Conservation (phyloP, 2,888 invertebrate genomes). For the Epistrophe eligans region DNA sequence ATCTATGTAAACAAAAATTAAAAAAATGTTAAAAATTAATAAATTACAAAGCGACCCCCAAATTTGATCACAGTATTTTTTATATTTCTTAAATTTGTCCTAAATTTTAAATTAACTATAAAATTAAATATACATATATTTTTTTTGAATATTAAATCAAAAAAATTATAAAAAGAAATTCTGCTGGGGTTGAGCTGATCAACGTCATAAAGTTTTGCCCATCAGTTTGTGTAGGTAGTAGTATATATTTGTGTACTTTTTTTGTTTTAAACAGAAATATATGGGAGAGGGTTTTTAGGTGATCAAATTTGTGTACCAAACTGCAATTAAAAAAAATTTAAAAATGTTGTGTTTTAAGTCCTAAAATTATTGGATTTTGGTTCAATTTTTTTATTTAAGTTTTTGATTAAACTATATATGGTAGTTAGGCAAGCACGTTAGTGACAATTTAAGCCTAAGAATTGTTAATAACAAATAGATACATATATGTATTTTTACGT, state of each 20-base stretch:
- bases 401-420: constrained; percentile 22
- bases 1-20: constrained; percentile 22
- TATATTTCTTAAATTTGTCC: constrained; percentile 17
- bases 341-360: constrained; percentile 64
- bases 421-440: constrained; percentile 47
- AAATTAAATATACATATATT: constrained; percentile 27
- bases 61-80: constrained; percentile 69
- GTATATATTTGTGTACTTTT: constrained; percentile 58
- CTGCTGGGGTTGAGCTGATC: constrained; percentile 67
- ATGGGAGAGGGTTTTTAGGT: constrained; percentile 63
- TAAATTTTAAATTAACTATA: constrained; percentile 48
- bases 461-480: constrained; percentile 37
- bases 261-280: constrained; percentile 1
- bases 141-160: constrained; percentile 29
- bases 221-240: constrained; percentile 59
- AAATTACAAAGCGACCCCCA: constrained; percentile 70
- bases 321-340: constrained; percentile 68
- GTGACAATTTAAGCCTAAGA: constrained; percentile 34
- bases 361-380: constrained; percentile 34
- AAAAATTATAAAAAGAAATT: constrained; percentile 28
- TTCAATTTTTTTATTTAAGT: background rate
- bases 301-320: constrained; percentile 75
- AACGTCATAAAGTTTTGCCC: constrained; percentile 66
- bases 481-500: background rate
- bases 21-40: constrained; percentile 70